Evolutionary conservation across 1,140 invertebrate species (phyloP).

Genomic region (Drosophila burlai): DNA sequence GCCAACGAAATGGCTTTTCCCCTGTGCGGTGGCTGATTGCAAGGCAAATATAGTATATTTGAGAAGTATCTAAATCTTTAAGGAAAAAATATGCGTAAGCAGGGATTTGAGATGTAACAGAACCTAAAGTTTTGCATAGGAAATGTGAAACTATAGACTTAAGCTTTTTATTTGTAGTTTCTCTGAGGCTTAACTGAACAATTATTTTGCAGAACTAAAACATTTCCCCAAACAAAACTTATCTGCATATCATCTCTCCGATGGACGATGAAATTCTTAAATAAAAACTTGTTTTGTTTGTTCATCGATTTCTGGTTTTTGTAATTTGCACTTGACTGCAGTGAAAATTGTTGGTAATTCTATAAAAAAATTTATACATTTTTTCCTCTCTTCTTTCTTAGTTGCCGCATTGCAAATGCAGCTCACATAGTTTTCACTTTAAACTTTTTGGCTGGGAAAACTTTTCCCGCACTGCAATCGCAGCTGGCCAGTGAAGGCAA

Average conservation of each 20-base stretch:
- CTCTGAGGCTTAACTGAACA: not conserved
- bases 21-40: conserved; percentile 18
- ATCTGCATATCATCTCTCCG: not conserved
- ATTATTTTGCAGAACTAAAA: not conserved
- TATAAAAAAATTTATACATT: not conserved
- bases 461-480: conserved; percentile 24
- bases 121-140: not conserved
- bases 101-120: too few species aligned
- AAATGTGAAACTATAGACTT: not conserved
- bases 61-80: not conserved
- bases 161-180: not conserved
- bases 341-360: conserved; percentile 11
- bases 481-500: not conserved
- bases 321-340: conserved; percentile 46
- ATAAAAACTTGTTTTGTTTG: conserved; percentile 22
- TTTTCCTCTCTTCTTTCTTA: conserved; percentile 13
- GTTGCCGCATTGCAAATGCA: conserved; percentile 76
- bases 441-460: conserved; percentile 53
- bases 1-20: conserved; percentile 11
- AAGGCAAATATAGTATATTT: conserved; percentile 10
- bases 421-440: conserved; percentile 69
- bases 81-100: not conserved
- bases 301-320: conserved; percentile 30
- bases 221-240: not conserved
- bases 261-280: not conserved